phyloP scores from a whole-genome alignment of 2,113 vertebrate species.

The Varanus salvator region DNA sequence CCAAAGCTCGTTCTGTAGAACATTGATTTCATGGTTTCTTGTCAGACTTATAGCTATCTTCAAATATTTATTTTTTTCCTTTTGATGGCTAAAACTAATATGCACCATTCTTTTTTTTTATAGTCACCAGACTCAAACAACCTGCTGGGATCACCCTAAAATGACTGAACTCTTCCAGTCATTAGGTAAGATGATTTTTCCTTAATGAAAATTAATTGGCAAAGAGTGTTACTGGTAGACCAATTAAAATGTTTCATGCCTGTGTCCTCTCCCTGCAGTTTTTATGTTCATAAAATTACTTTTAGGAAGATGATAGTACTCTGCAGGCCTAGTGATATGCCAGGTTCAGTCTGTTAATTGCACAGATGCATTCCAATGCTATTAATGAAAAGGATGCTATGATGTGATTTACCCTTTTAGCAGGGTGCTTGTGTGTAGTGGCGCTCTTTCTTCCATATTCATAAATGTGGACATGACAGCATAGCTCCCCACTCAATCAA shows the following conservation, averaged over 20 bases:
- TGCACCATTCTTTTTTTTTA: constrained; percentile 37
- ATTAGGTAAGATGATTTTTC: constrained; percentile 82
- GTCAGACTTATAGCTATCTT: not conserved
- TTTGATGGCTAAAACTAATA: constrained; percentile 38
- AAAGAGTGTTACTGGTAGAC: not conserved
- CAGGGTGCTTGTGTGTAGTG: not conserved
- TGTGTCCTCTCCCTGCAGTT: not conserved
- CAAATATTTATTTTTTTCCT: rapidly evolving
- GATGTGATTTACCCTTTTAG: not conserved
- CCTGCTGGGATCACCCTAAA: constrained; percentile 96
- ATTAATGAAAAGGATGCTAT: not conserved
- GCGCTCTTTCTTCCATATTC: not conserved
- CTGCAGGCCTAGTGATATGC: not conserved
- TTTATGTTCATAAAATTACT: not conserved
- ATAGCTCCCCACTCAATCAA: not conserved
- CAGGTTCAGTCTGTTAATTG: not conserved
- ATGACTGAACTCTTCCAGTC: constrained; percentile 96
- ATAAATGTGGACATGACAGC: not conserved
- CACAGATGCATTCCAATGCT: not conserved
- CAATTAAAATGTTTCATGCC: not conserved
- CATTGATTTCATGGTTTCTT: not conserved
- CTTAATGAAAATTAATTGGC: constrained; percentile 13
- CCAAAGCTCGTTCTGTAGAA: not conserved
- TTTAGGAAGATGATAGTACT: not conserved
- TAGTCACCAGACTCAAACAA: constrained; percentile 94